Conservation (phyloP, 2,797 vertebrate species). For the Crenuchus spilurus region DNA sequence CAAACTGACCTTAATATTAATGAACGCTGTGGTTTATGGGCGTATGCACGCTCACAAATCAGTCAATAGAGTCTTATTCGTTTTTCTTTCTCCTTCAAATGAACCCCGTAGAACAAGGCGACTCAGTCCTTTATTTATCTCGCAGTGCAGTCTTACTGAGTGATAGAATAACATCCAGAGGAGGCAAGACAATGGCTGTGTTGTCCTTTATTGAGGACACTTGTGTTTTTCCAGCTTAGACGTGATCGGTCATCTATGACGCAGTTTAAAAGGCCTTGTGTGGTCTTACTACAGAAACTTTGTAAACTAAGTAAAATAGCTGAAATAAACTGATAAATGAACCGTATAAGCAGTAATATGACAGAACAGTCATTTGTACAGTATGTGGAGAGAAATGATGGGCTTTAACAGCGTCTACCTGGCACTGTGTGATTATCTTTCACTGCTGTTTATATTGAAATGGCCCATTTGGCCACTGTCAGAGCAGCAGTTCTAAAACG, state of each 20-base stretch:
- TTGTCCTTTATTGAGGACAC: not conserved
- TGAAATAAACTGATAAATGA: not conserved
- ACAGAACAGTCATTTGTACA: not conserved
- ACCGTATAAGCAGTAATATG: not conserved
- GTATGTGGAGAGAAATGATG: not conserved
- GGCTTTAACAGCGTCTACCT: not conserved
- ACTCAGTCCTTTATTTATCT: slow-evolving; percentile 27
- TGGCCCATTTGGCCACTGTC: not conserved
- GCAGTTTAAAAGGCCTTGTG: slow-evolving; percentile 6
- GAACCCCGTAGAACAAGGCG: slow-evolving; percentile 5
- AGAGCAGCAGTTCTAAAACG: not conserved
- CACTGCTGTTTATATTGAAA: not conserved
- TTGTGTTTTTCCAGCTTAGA: not conserved
- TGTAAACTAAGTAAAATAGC: not conserved
- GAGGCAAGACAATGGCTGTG: slow-evolving; percentile 13
- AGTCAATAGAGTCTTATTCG: slow-evolving; percentile 15
- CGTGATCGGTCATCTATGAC: slow-evolving; percentile 8
- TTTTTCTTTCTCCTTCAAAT: slow-evolving; percentile 8
- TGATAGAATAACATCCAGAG: slow-evolving; percentile 21
- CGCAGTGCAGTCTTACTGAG: slow-evolving; percentile 5
- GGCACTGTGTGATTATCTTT: not conserved
- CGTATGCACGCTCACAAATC: slow-evolving; percentile 6
- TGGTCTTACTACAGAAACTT: not conserved
- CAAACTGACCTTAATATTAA: slow-evolving; percentile 35
- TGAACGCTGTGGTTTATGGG: slow-evolving; percentile 11